These are phyloP conservation scores for Melanerpes aurifrons DNA, from an alignment of 2,113 vertebrate genomes.

Conservation along the genomic window DNA sequence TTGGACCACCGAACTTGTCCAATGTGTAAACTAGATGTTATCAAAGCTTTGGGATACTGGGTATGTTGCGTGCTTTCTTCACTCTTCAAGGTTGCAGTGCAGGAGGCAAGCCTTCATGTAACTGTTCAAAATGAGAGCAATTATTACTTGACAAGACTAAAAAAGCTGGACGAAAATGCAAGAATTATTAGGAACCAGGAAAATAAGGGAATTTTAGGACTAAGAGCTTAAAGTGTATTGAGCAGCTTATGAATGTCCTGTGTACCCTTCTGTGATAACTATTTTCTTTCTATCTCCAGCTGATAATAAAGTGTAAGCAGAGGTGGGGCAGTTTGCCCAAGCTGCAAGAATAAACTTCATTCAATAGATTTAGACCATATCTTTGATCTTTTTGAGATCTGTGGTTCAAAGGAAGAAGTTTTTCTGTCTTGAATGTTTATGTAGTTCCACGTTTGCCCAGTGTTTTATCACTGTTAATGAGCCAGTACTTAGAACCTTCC, in stretches of 20 bases:
- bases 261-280: background rate
- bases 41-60: constrained; percentile 86
- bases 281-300: background rate
- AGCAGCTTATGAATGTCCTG: background rate
- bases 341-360: background rate
- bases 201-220: background rate
- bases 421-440: background rate
- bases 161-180: background rate
- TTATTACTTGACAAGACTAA: background rate
- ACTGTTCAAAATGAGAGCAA: background rate
- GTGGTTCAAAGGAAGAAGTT: background rate
- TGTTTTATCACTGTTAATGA: background rate
- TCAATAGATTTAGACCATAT: background rate
- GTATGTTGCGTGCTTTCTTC: constrained; percentile 74
- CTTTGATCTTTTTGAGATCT: background rate
- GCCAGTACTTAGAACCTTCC: background rate
- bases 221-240: background rate
- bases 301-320: background rate
- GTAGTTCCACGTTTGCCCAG: background rate
- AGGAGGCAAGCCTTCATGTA: background rate
- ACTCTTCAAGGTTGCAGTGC: constrained; percentile 1
- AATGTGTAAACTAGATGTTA: constrained; percentile 87
- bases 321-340: background rate
- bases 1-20: constrained; percentile 86
- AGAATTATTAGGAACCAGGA: background rate